These are phyloP conservation scores for Leptodirus hochenwartii DNA, from an alignment of 2,888 invertebrate genomes.

Conservation along the genomic window DNA sequence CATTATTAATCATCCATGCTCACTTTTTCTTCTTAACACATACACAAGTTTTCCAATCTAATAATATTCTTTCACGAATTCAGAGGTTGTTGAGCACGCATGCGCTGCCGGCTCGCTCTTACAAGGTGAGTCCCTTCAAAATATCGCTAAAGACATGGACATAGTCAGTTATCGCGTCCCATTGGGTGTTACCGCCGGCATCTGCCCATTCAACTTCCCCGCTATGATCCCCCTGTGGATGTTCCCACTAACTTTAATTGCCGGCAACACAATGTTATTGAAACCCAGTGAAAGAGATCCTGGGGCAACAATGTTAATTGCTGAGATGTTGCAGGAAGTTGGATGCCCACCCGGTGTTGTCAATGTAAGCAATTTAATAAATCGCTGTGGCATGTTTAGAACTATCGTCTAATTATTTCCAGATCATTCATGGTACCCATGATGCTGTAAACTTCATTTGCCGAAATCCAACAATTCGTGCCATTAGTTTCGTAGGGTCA, in stretches of 20 bases:
- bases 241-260: slow-evolving; percentile 68
- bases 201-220: slow-evolving; percentile 98
- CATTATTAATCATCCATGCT: no score
- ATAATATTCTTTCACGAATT: slow-evolving; percentile 11
- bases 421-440: slow-evolving; percentile 86
- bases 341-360: slow-evolving; percentile 94
- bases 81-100: slow-evolving; percentile 93
- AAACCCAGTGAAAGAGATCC: slow-evolving; percentile 98
- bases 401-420: slow-evolving; percentile 8
- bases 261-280: slow-evolving; percentile 88
- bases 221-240: slow-evolving; percentile 99
- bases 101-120: slow-evolving; percentile 85
- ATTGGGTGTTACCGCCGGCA: slow-evolving; percentile 84
- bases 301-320: slow-evolving; percentile 86
- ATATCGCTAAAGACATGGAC: slow-evolving; percentile 92
- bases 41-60: slow-evolving; percentile 4
- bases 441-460: slow-evolving; percentile 95
- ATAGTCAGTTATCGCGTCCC: slow-evolving; percentile 83
- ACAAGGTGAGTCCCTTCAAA: slow-evolving; percentile 78
- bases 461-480: slow-evolving; percentile 86
- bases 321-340: slow-evolving; percentile 82
- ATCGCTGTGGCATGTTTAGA: slow-evolving; percentile 1
- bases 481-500: slow-evolving; percentile 96
- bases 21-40: no score
- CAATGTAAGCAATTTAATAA: slow-evolving; percentile 42